phyloP scores from a whole-genome alignment of 2,797 vertebrate species.

The Orestias chungarensis region DNA sequence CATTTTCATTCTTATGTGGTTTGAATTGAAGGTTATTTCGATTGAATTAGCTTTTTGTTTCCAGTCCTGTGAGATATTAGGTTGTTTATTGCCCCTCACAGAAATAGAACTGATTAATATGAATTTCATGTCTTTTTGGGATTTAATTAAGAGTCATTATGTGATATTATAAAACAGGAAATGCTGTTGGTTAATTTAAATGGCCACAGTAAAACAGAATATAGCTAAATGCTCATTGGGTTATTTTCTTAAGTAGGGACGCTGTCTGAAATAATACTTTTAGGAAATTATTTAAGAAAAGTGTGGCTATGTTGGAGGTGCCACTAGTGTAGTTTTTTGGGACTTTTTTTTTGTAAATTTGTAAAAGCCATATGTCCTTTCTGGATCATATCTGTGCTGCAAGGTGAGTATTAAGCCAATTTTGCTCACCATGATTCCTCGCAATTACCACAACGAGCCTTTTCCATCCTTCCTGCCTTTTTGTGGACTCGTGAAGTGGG shows the following conservation, averaged over 20 bases:
- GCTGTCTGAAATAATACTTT: background rate
- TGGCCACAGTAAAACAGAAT: background rate
- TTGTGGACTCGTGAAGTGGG: slow-evolving; percentile 71
- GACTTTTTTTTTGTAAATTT: background rate
- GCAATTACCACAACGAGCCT: slow-evolving; percentile 44
- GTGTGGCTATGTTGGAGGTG: background rate
- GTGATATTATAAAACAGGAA: slow-evolving; percentile 9
- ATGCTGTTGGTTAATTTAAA: slow-evolving; percentile 3
- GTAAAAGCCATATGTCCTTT: background rate
- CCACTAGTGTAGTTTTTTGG: background rate
- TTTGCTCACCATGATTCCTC: slow-evolving; percentile 47
- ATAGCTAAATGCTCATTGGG: background rate
- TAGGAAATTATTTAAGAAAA: background rate
- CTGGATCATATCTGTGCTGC: slow-evolving; percentile 8
- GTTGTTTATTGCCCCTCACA: slow-evolving; percentile 7
- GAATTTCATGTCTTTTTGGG: slow-evolving; percentile 20
- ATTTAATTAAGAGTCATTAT: slow-evolving; percentile 18
- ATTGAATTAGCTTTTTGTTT: slow-evolving; percentile 9
- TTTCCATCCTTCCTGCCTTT: slow-evolving; percentile 42
- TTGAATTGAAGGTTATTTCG: slow-evolving; percentile 11
- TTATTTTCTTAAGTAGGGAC: background rate
- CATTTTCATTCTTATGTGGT: slow-evolving; percentile 2
- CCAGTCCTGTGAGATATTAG: background rate
- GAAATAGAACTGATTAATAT: slow-evolving; percentile 14
- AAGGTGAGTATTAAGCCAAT: slow-evolving; percentile 40